phyloP scores from a whole-genome alignment of 92 coral and sea anemone genomes.

The Parazoanthus atlanticus region DNA sequence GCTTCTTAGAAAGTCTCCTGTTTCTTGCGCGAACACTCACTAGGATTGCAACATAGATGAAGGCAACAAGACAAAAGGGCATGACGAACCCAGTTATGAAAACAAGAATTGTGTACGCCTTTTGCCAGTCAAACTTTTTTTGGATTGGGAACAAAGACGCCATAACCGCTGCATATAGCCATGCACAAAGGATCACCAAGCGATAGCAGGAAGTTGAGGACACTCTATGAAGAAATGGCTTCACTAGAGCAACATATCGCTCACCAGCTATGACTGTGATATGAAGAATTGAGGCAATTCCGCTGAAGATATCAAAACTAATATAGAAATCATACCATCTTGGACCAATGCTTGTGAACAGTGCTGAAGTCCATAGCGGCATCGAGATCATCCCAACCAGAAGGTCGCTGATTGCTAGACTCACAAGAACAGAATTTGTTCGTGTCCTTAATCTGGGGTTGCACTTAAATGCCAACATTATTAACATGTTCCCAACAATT shows the following conservation, averaged over 20 bases:
- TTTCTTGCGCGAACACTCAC: not conserved
- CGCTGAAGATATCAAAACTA: constrained; percentile 18
- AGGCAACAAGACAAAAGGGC: not conserved
- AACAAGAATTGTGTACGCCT: constrained; percentile 7
- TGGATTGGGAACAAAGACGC: constrained; percentile 22
- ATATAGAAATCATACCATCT: not conserved
- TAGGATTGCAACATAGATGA: not conserved
- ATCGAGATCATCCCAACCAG: constrained; percentile 17
- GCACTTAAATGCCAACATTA: constrained; percentile 1
- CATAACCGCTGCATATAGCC: not conserved
- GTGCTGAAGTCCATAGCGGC: constrained; percentile 4
- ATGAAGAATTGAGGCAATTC: constrained; percentile 9
- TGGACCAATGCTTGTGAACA: not conserved
- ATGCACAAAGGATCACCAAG: not conserved
- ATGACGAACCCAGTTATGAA: constrained; percentile 5
- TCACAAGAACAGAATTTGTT: constrained; percentile 4
- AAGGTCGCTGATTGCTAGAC: constrained; percentile 13
- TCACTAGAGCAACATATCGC: constrained; percentile 13
- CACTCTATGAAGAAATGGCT: constrained; percentile 14
- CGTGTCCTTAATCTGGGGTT: constrained; percentile 1
- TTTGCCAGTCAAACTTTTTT: not conserved
- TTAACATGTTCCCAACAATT: not conserved
- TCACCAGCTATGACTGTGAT: constrained; percentile 25
- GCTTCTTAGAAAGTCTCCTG: not conserved
- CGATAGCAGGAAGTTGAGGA: constrained; percentile 11